Conservation (phyloP, 2,888 invertebrate species). For the Lasioglossum marginatum region DNA sequence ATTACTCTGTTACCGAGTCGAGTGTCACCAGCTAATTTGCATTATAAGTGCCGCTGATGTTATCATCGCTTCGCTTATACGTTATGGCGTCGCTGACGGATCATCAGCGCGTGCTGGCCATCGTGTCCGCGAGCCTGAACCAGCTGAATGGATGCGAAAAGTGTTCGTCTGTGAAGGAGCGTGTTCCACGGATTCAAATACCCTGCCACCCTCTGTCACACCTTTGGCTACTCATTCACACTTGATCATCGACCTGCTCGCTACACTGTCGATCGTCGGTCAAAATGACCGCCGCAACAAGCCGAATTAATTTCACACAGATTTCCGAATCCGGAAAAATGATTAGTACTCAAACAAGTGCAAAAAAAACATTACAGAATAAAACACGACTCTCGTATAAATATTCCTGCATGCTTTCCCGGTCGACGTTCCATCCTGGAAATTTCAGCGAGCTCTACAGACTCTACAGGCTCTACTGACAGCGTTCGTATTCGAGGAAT, state of each 20-base stretch:
- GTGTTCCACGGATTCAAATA: background rate
- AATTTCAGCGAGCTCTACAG: background rate
- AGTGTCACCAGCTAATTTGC: slow-evolving; percentile 84
- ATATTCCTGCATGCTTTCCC: background rate
- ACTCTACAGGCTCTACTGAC: too few relatives aligned
- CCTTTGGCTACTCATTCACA: background rate
- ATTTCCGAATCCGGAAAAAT: background rate
- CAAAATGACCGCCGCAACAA: background rate
- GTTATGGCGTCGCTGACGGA: slow-evolving; percentile 81
- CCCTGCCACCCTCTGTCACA: background rate
- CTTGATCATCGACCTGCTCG: slow-evolving; percentile 5
- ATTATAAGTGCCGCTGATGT: slow-evolving; percentile 84
- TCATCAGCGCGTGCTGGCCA: slow-evolving; percentile 66
- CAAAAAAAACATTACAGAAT: background rate
- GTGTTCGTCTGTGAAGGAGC: slow-evolving; percentile 41
- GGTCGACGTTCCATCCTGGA: background rate
- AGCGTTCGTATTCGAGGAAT: background rate
- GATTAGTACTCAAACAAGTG: too few relatives aligned
- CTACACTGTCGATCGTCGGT: background rate
- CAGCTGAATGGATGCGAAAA: slow-evolving; percentile 20
- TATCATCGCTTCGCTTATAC: slow-evolving; percentile 82
- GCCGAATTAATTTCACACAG: background rate
- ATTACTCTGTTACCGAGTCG: slow-evolving; percentile 83
- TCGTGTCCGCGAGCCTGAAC: slow-evolving; percentile 41
- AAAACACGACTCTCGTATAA: background rate